phyloP scores from a whole-genome alignment of 2,113 vertebrate genomes.

The Argyrosomus japonicus region DNA sequence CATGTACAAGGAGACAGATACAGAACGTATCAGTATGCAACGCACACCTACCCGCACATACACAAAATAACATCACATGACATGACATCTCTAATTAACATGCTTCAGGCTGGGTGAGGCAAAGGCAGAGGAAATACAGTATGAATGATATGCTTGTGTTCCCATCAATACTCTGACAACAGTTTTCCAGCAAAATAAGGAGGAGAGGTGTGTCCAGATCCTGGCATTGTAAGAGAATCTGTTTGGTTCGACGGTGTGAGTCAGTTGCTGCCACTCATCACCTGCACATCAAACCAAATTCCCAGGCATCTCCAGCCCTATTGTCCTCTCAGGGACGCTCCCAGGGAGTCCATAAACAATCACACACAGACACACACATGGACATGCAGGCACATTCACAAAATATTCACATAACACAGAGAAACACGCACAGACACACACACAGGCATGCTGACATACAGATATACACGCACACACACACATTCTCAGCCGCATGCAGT shows the following conservation, averaged over 20 bases:
- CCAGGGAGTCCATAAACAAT: conserved; percentile 91
- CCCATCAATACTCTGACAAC: conserved; percentile 61
- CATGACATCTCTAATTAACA: conserved; percentile 44
- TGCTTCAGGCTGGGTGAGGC: conserved; percentile 32
- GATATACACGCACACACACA: conserved; percentile 85
- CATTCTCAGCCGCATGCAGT: conserved; percentile 93
- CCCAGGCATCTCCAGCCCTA: conserved; percentile 89
- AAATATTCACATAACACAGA: conserved; percentile 65
- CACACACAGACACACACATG: conserved; percentile 88
- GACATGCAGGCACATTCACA: conserved; percentile 60
- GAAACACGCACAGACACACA: conserved; percentile 27
- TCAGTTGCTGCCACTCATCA: conserved; percentile 86
- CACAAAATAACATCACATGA: conserved; percentile 48
- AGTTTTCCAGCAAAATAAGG: conserved; percentile 57
- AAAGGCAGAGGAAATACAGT: conserved; percentile 59
- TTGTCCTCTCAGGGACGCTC: conserved; percentile 94
- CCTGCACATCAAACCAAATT: conserved; percentile 92
- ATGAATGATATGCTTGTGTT: conserved; percentile 58
- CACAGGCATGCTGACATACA: not conserved
- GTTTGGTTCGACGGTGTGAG: conserved; percentile 77
- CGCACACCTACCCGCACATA: conserved; percentile 17
- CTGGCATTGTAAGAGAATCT: conserved; percentile 78
- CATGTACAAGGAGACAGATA: conserved; percentile 75
- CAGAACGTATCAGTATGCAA: conserved; percentile 43
- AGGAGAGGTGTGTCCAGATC: conserved; percentile 76